These are phyloP conservation scores for Stegana nigrithorax DNA, from an alignment of 2,888 invertebrate species.

Conservation along the genomic window DNA sequence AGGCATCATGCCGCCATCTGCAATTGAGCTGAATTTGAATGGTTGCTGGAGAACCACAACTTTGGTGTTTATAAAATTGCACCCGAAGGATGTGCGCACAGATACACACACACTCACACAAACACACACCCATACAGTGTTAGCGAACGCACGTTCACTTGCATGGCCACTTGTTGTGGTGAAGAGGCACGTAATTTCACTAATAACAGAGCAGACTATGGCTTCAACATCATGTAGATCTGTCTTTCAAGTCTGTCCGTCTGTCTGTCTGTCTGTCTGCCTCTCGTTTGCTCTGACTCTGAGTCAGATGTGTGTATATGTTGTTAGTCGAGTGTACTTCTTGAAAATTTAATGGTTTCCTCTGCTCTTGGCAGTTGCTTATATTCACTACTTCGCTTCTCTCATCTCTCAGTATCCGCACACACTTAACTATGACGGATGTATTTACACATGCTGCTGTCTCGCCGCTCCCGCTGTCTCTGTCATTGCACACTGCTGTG, in stretches of 20 bases:
- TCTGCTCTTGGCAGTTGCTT: conserved; percentile 55
- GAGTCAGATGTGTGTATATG: conserved; percentile 13
- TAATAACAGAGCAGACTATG: conserved; percentile 23
- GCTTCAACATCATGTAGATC: not conserved
- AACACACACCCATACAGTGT: conserved; percentile 6
- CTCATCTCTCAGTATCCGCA: too few species aligned
- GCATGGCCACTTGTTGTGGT: not conserved
- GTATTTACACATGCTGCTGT: too few species aligned
- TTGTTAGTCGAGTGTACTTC: conserved; percentile 25
- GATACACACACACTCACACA: conserved; percentile 19
- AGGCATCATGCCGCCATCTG: too few species aligned
- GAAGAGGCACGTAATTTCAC: conserved; percentile 32
- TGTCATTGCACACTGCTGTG: not conserved
- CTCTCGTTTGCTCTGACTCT: conserved; percentile 29
- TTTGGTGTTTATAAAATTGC: conserved; percentile 37
- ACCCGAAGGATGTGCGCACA: conserved; percentile 44
- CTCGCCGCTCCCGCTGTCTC: not conserved
- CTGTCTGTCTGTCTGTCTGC: conserved; percentile 12
- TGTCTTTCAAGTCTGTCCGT: conserved; percentile 28
- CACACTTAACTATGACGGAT: too few species aligned
- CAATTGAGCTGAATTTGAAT: too few species aligned
- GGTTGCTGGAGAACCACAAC: conserved; percentile 27
- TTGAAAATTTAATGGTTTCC: conserved; percentile 58
- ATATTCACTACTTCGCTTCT: conserved; percentile 26
- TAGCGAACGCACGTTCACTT: too few species aligned